These are phyloP conservation scores for Plestiodon gilberti DNA, from an alignment of 2,113 vertebrate genomes.

Conservation along the genomic window DNA sequence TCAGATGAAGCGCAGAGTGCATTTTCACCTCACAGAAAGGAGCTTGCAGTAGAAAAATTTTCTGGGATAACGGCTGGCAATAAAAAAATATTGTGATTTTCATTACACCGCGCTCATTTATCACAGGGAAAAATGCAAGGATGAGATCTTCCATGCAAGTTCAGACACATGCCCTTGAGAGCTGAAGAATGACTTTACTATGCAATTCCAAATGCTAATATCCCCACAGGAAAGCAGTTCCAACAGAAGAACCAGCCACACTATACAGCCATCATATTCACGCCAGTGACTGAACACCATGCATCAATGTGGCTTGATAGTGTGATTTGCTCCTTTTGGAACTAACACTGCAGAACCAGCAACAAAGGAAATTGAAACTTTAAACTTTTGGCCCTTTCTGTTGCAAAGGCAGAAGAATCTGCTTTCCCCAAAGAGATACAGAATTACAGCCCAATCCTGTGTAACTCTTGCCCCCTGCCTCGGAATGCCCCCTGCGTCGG, in stretches of 20 bases:
- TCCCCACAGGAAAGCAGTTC: constrained; percentile 57
- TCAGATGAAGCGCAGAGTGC: constrained; percentile 44
- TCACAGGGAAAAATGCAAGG: constrained; percentile 41
- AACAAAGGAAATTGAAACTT: constrained; percentile 21
- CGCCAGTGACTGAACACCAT: constrained; percentile 60
- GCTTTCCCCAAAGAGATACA: neutral
- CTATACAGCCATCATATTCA: constrained; percentile 59
- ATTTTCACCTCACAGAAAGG: constrained; percentile 31
- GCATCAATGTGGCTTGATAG: constrained; percentile 54
- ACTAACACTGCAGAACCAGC: constrained; percentile 36
- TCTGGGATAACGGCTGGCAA: constrained; percentile 25
- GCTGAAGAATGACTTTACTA: constrained; percentile 62
- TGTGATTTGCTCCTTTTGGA: constrained; percentile 53
- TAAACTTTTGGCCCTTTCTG: neutral
- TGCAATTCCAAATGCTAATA: constrained; percentile 66
- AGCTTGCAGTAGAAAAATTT: constrained; percentile 38
- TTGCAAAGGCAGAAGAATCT: neutral
- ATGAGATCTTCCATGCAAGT: constrained; percentile 63
- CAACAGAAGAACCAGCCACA: constrained; percentile 45
- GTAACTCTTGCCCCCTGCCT: too few species aligned
- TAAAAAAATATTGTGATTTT: constrained; percentile 68
- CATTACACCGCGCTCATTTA: constrained; percentile 58
- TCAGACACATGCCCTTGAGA: constrained; percentile 69
- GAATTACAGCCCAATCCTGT: neutral
- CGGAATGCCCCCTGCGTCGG: too few species aligned